Base-by-base conservation (phyloP, 2,113 vertebrate species). In the Elephas maximus region DNA sequence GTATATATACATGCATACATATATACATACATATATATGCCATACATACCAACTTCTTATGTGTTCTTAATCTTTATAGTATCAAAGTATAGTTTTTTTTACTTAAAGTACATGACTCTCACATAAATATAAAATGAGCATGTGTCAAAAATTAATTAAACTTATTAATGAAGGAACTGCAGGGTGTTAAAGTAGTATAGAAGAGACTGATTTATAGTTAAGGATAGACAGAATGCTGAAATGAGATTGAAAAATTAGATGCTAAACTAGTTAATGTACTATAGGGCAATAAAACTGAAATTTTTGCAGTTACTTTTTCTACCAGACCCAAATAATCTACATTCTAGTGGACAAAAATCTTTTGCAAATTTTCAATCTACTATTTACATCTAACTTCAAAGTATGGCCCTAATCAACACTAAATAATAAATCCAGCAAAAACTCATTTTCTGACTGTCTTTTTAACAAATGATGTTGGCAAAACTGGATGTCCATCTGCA, bases 1-100 rank as follows among this genome's bases (percentile, higher is more conserved):
- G 33, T 30, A 33, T 78, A 45, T 8, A 30, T 15, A 12, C 67
- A 69, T n/a, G n/a, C 17, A 48, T 48, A 48, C 48, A 57, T 14
- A 57, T 14, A 57, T 57, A 57, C 53, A 15, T 57, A 87, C 48
- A 45, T 7, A 53, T 6, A 30, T 17, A 37, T 26, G 23, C 6
- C 51, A 84, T 37, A 60, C 48, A 20, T 26, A 60, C 9, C 63
- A 87, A 45, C 69, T 21, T 14, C 57, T 79, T 79, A 45, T 74
- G 51, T 45, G 45, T 28, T 87, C 45, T 79, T n/a, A 24, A 67
- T 78, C 67, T 87, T 93, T 41, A 6, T 44, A 60, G 45, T 69
- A n/a, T 83, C 57, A 65, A 89, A 76, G 20, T 53, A 89, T 53
- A 41, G 53, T 63, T 82, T 93, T 89, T 94, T 67, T 76, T 83